A percentile compares a stretch with the other conserved stretches of the same genome.
Evolutionary conservation across 2,113 vertebrate genomes (phyloP).

Genomic region (Eudorcas thomsonii): DNA sequence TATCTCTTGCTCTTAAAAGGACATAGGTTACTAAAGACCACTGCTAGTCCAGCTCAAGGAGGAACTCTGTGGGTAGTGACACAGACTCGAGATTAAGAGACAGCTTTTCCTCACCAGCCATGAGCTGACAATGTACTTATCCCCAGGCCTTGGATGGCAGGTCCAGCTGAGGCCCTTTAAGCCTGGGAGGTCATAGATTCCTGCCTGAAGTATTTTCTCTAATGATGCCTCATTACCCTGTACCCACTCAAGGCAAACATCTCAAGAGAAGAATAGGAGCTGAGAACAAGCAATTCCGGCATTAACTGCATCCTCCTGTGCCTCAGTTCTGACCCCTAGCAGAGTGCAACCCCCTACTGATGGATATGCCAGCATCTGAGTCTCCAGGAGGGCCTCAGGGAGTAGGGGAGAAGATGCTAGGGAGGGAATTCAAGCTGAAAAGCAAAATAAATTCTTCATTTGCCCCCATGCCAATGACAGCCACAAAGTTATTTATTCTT

Average conservation of each 20-base stretch:
- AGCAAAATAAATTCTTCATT: conserved; percentile 68
- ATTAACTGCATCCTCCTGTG: too few species aligned
- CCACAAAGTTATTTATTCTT: conserved; percentile 77
- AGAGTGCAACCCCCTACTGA: background rate
- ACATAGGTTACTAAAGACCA: background rate
- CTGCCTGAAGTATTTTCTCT: background rate
- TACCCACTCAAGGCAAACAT: background rate
- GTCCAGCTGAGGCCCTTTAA: background rate
- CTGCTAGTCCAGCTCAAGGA: background rate
- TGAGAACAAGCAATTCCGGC: background rate
- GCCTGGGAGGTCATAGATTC: background rate
- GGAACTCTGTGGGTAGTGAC: background rate
- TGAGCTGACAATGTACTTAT: background rate
- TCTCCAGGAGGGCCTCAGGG: background rate
- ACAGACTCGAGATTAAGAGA: background rate
- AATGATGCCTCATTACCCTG: background rate
- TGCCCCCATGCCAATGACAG: conserved; percentile 65
- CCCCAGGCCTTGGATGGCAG: background rate
- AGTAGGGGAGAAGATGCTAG: background rate
- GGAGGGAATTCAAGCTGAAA: conserved; percentile 56
- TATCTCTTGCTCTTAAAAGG: background rate
- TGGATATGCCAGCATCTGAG: background rate
- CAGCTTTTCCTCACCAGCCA: background rate
- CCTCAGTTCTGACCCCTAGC: background rate
- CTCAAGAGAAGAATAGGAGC: background rate